These are phyloP conservation scores for Parapsyche elsis DNA, from an alignment of 1,140 invertebrate genomes.

Conservation along the genomic window DNA sequence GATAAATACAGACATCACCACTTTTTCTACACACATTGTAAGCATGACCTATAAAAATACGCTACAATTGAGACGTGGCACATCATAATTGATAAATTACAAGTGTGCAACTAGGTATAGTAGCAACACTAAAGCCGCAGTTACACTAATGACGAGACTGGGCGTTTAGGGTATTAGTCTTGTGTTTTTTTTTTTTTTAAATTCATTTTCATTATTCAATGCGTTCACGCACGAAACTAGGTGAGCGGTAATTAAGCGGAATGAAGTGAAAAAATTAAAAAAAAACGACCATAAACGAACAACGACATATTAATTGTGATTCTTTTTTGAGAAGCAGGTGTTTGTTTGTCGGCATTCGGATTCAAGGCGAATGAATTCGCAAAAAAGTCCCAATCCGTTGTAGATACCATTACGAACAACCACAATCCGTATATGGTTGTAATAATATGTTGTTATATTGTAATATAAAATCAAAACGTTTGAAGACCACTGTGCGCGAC, in stretches of 20 bases:
- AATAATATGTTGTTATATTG: no score
- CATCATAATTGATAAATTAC: not conserved
- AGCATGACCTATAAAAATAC: no score
- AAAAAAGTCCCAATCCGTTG: not conserved
- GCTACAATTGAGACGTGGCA: not conserved
- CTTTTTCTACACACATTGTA: no score
- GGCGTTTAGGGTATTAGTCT: not conserved
- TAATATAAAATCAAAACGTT: not conserved
- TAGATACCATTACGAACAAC: not conserved
- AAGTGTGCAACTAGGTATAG: not conserved
- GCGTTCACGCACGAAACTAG: not conserved
- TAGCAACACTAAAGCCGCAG: not conserved
- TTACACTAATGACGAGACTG: not conserved
- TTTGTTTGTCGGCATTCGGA: not conserved
- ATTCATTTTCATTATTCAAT: not conserved
- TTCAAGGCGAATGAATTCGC: not conserved
- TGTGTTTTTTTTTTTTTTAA: not conserved
- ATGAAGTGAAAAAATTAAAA: not conserved
- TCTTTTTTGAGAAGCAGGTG: slow-evolving; percentile 7
- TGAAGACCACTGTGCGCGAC: not conserved
- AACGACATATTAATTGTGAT: not conserved
- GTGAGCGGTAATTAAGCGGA: no score
- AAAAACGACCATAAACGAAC: not conserved
- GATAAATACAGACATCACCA: no score
- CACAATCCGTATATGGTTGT: not conserved